Evolutionary conservation across 2,113 vertebrate genomes (phyloP).

Genomic region (Nannobrachium achirus): DNA sequence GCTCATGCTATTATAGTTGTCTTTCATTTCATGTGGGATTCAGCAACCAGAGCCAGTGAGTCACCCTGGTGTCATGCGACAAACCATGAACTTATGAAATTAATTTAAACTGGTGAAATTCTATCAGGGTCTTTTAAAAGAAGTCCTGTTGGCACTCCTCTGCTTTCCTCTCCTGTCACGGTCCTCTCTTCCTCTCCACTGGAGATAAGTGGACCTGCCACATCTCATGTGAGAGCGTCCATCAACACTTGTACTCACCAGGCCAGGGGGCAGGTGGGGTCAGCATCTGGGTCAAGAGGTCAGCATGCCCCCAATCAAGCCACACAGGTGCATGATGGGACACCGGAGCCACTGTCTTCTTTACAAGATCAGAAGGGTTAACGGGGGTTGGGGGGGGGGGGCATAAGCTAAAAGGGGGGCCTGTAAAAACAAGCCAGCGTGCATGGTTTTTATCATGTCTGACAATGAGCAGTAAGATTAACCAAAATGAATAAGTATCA

Average conservation of each 20-base stretch:
- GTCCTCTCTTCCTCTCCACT: slow-evolving; percentile 28
- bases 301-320: slow-evolving; percentile 24
- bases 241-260: slow-evolving; percentile 55
- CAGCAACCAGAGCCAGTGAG: too few species aligned
- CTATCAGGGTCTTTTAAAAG: not conserved
- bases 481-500: not conserved
- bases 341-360: slow-evolving; percentile 8
- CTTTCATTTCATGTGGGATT: too few species aligned
- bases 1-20: too few species aligned
- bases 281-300: slow-evolving; percentile 34
- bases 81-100: not conserved
- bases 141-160: not conserved
- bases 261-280: slow-evolving; percentile 56
- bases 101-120: not conserved
- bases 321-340: slow-evolving; percentile 52
- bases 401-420: slow-evolving; percentile 6
- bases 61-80: too few species aligned
- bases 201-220: slow-evolving; percentile 52
- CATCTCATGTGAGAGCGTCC: slow-evolving; percentile 61
- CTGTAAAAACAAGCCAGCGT: slow-evolving; percentile 5
- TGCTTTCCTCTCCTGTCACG: not conserved
- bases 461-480: not conserved
- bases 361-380: slow-evolving; percentile 33
- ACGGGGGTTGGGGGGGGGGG: too few species aligned
- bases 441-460: not conserved